Evolutionary conservation across 2,797 vertebrate genomes (phyloP), one percentile per base, ranked within the genome.

Genomic region (Meriones psammophilus): DNA sequence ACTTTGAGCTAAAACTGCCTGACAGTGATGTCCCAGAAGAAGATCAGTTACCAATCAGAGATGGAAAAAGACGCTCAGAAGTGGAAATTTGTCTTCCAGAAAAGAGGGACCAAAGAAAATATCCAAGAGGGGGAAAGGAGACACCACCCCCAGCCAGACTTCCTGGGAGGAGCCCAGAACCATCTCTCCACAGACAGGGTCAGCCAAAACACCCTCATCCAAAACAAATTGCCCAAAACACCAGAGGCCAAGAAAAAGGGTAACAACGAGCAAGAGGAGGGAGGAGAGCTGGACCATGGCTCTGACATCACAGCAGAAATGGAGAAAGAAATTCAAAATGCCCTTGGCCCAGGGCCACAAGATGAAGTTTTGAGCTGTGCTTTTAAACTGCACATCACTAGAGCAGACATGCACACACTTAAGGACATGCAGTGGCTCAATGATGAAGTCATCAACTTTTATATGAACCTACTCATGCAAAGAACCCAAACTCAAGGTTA

Each of bases 391-490:
- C 98, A 99, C 99, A 0, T 39, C 39, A 39, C 98, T 99, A 60
- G 98, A 97, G 97, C 98, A 99, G 73, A 98, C 98, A 15, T 58
- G 4, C 56, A 58, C 56, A 58, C 56, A 15, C 56, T 58, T 4
- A 58, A 58, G 56, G 56, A 58, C 56, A 15, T 13, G 2, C 96
- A 98, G 94, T 99, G 99, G 99, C 99, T 99, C 73, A 99, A 99
- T 0, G 99, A 99, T 91, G 99, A 99, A 99, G 98, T 99, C 86
- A 99, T 99, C 71, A 99, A 99, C 98, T 99, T 99, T 99, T 99
- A 99, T 98, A 98, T 99, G 97, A 98, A 98, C 97, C 98, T 99
- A 95, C 96, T 99, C 83, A 97, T 99, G 98, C 99, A 99, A 97
- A 98, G 99, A 90, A 98, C 96, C 81, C 98, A 98, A 62, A 97